Percentiles rank a stretch among this genome's conserved stretches.
These are phyloP conservation scores for Drosophila pseudotalamancana DNA, from an alignment of 2,888 invertebrate genomes.

Conservation along the genomic window DNA sequence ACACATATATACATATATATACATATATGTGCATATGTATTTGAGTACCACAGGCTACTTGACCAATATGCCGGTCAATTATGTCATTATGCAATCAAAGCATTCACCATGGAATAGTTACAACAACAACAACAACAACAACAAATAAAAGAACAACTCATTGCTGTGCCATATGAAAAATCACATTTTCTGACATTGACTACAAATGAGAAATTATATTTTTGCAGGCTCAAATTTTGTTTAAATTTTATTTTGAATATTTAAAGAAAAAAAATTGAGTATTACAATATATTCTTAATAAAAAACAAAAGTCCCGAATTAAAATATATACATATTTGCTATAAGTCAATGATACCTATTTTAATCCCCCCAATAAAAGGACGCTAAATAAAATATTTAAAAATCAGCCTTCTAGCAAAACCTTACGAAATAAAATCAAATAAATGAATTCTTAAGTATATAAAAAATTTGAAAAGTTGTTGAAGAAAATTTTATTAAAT, in stretches of 20 bases:
- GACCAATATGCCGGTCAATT: constrained; percentile 76
- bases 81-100: constrained; percentile 75
- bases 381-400: too few relatives aligned
- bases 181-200: constrained; percentile 28
- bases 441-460: too few relatives aligned
- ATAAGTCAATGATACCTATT: background rate
- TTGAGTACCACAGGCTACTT: constrained; percentile 33
- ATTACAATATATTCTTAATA: background rate
- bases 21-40: background rate
- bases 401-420: too few relatives aligned
- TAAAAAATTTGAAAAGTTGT: too few relatives aligned
- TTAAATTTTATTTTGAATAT: too few relatives aligned
- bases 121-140: constrained; percentile 4
- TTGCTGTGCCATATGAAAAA: background rate
- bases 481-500: too few relatives aligned
- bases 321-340: background rate
- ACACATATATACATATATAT: background rate
- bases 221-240: constrained; percentile 9
- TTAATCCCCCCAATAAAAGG: too few relatives aligned
- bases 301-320: background rate
- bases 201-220: background rate
- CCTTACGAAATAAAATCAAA: too few relatives aligned
- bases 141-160: background rate
- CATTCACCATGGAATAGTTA: constrained; percentile 37
- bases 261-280: too few relatives aligned